These are phyloP conservation scores for Drosophila kokeensis DNA, from an alignment of 2,888 invertebrate species.

Conservation along the genomic window DNA sequence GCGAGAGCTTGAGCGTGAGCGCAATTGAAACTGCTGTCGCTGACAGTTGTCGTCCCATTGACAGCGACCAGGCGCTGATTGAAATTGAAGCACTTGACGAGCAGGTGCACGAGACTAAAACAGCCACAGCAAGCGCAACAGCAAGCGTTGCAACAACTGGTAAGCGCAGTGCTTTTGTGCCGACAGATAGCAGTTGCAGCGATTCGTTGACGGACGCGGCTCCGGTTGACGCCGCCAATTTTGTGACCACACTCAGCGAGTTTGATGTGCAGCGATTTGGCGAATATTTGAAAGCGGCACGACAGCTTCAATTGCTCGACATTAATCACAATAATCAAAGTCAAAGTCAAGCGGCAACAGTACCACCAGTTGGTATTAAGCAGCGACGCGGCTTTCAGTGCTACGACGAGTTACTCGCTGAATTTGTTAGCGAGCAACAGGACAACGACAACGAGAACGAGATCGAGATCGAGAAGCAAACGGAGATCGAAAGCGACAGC, in stretches of 20 bases:
- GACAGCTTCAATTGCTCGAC: constrained; percentile 65
- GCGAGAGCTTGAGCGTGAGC: constrained; percentile 41
- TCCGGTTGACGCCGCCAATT: constrained; percentile 50
- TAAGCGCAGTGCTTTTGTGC: constrained; percentile 62
- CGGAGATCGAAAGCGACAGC: constrained; percentile 21
- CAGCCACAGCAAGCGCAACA: constrained; percentile 19
- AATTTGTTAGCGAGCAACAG: constrained; percentile 74
- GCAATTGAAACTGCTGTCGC: constrained; percentile 33
- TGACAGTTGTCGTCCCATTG: constrained; percentile 16
- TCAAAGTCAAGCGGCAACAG: constrained; percentile 8
- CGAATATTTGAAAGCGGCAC: constrained; percentile 67
- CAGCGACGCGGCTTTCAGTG: constrained; percentile 67
- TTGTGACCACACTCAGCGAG: constrained; percentile 68
- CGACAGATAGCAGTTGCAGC: constrained; percentile 22
- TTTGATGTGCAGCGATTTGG: constrained; percentile 82
- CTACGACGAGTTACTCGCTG: constrained; percentile 82
- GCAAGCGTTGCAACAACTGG: constrained; percentile 19
- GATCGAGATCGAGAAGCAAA: neutral
- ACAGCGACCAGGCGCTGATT: constrained; percentile 66
- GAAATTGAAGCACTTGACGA: constrained; percentile 63
- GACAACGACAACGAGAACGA: constrained; percentile 29
- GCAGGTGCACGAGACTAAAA: constrained; percentile 17
- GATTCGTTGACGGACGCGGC: constrained; percentile 4
- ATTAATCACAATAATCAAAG: constrained; percentile 43
- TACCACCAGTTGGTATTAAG: constrained; percentile 17